phyloP scores from a whole-genome alignment of 1,140 invertebrate species.

The Zaprionus davidi region DNA sequence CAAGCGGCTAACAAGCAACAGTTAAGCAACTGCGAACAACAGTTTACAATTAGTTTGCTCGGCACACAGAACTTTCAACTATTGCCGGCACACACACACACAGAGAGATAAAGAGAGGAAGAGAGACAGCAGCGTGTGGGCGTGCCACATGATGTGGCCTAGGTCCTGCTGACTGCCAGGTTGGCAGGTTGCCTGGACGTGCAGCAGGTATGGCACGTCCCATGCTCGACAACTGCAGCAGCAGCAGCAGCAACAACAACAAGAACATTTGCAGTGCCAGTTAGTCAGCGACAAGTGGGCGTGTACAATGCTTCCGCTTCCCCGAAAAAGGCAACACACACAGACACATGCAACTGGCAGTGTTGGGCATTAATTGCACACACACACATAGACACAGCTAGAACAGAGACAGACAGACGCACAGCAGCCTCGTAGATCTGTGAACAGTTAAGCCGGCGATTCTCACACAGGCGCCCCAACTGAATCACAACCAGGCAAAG shows the following conservation, averaged over 20 bases:
- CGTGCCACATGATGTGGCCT: conserved; percentile 38
- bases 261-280: conserved; percentile 40
- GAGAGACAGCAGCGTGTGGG: conserved; percentile 26
- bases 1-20: conserved; percentile 78
- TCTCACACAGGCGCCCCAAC: conserved; percentile 57
- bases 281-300: conserved; percentile 74
- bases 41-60: conserved; percentile 75
- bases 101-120: neutral
- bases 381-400: conserved; percentile 24
- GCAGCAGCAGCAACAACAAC: neutral
- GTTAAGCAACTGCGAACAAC: conserved; percentile 73
- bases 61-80: conserved; percentile 68
- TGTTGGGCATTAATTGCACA: conserved; percentile 68
- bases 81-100: conserved; percentile 54
- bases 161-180: conserved; percentile 24
- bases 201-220: conserved; percentile 42
- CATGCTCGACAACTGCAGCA: conserved; percentile 8
- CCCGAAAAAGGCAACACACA: conserved; percentile 58
- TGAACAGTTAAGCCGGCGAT: conserved; percentile 58
- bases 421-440: conserved; percentile 38
- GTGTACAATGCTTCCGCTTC: conserved; percentile 76
- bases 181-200: conserved; percentile 9
- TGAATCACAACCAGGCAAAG: conserved; percentile 46
- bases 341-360: conserved; percentile 33
- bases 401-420: conserved; percentile 22